A percentile compares a stretch with the other conserved stretches of the same genome.
Evolutionary conservation across 2,797 vertebrate species (phyloP).

Genomic region (Myripristis murdjan): DNA sequence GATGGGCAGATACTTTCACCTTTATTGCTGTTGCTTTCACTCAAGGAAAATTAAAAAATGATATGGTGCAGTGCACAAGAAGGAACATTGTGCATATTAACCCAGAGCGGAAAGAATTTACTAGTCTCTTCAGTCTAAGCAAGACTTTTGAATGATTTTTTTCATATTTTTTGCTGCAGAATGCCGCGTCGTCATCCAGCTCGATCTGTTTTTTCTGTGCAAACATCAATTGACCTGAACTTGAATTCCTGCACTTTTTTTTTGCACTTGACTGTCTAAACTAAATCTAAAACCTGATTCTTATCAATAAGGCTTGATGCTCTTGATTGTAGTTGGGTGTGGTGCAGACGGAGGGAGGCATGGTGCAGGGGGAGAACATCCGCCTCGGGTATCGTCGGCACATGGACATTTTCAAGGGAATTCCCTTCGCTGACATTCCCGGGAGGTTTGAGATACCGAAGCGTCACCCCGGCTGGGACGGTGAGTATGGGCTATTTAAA

Average conservation of each 20-base stretch:
- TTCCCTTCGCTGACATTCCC: slow-evolving; percentile 91
- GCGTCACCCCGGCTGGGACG: slow-evolving; percentile 92
- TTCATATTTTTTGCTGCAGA: too few species aligned
- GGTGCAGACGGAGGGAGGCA: slow-evolving; percentile 92
- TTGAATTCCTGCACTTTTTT: not conserved
- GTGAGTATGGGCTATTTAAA: slow-evolving; percentile 75
- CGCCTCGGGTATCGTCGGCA: slow-evolving; percentile 73
- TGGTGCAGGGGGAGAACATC: slow-evolving; percentile 89
- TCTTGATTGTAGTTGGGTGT: slow-evolving; percentile 86
- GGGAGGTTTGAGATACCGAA: slow-evolving; percentile 88
- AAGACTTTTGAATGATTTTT: too few species aligned
- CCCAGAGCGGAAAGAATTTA: too few species aligned
- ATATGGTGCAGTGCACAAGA: too few species aligned
- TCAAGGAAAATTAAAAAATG: too few species aligned
- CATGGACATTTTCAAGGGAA: slow-evolving; percentile 92
- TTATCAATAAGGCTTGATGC: not conserved
- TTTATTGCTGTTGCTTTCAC: too few species aligned
- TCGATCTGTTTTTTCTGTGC: too few species aligned
- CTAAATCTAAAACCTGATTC: not conserved
- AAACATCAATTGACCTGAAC: too few species aligned
- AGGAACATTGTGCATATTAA: too few species aligned
- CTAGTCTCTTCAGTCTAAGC: too few species aligned
- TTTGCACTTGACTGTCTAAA: not conserved
- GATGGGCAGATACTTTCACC: too few species aligned
- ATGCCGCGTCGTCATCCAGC: too few species aligned